Evolutionary conservation across 2,113 vertebrate species (phyloP).

Genomic region (Albula goreensis): DNA sequence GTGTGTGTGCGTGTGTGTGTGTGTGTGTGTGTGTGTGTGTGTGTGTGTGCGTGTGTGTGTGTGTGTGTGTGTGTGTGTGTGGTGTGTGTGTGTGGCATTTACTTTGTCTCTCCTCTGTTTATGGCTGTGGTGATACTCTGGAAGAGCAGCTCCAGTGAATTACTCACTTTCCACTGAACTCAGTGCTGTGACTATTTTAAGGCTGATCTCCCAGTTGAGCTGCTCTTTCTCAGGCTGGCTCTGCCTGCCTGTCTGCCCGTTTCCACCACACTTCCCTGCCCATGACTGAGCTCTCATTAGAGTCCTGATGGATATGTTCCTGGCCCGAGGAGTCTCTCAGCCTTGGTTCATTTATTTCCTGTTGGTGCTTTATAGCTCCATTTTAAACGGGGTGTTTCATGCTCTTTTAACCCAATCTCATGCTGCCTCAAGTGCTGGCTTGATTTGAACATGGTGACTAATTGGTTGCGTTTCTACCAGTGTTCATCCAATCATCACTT

Average conservation of each 20-base stretch:
- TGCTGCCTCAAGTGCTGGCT: too few relatives aligned
- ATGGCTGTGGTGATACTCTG: neutral
- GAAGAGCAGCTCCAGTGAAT: neutral
- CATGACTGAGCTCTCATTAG: neutral
- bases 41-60: constrained; percentile 18
- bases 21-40: constrained; percentile 21
- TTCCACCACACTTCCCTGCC: neutral
- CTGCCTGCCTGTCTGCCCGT: neutral
- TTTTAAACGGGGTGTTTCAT: neutral
- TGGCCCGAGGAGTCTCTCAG: neutral
- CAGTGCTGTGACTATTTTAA: constrained; percentile 3
- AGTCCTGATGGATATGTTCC: neutral
- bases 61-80: neutral
- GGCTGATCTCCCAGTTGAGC: neutral
- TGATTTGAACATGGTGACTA: too few relatives aligned
- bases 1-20: neutral
- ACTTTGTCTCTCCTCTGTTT: neutral
- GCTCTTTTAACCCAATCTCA: neutral
- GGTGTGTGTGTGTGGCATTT: neutral
- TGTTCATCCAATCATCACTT: too few relatives aligned
- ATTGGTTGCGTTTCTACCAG: too few relatives aligned
- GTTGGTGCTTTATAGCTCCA: neutral
- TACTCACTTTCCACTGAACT: neutral
- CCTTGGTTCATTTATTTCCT: neutral
- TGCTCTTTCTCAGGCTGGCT: neutral